Conservation (phyloP, 2,888 invertebrate genomes). For the Drosophila ustulata region DNA sequence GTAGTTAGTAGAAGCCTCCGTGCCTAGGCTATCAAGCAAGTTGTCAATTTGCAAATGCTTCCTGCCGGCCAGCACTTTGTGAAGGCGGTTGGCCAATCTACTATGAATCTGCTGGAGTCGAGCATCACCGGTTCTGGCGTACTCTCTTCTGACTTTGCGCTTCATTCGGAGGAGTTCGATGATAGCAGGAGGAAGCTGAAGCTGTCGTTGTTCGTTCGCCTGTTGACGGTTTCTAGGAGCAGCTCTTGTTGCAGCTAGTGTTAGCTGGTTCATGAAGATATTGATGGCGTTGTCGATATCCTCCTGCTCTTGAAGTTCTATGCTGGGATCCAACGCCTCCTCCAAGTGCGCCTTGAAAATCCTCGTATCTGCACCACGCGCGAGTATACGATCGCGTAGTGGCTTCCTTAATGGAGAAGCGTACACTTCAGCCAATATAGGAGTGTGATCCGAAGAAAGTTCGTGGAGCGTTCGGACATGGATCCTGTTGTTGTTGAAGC, state of each 20-base stretch:
- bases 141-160: too few species aligned
- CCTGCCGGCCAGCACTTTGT: background rate
- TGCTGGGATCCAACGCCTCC: too few species aligned
- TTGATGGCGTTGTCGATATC: too few species aligned
- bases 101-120: too few species aligned
- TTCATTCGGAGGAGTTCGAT: too few species aligned
- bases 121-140: too few species aligned
- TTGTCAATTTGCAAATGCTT: background rate
- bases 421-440: background rate
- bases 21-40: background rate
- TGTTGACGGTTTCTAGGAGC: too few species aligned
- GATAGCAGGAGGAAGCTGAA: too few species aligned
- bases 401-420: background rate
- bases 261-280: too few species aligned
- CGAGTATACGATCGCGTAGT: background rate
- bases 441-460: background rate
- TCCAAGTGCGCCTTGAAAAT: slow-evolving; percentile 2
- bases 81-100: slow-evolving; percentile 1
- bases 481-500: background rate
- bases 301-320: too few species aligned
- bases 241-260: too few species aligned
- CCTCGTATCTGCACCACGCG: background rate
- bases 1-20: slow-evolving; percentile 2
- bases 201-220: too few species aligned
- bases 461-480: background rate